Evolutionary conservation across 1,140 invertebrate species (phyloP), one percentile per base, ranked within the genome.

Genomic region (Drosophila pruinosa): DNA sequence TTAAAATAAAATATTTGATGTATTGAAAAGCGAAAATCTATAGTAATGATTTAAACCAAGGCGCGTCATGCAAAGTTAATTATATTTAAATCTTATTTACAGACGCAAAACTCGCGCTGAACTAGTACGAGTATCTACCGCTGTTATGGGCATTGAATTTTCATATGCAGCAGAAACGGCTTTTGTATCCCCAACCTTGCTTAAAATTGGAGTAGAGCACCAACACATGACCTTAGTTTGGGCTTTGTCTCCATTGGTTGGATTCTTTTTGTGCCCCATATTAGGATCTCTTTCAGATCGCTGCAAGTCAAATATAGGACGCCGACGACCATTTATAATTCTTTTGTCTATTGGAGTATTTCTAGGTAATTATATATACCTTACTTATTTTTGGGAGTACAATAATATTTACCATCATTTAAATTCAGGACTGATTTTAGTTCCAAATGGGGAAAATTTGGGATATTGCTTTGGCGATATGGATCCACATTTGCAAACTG

Each of bases 71-170:
- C 1, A 17, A 12, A 65, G 2, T 65, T 28, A 41, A 26, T 58
- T 24, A 19, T 3, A 12, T 63, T 71, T 54, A 4, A 48, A 57
- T 36, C 41, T 56, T 2, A 28, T 74, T 69, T 17, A 1, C 72
- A 96, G 97, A 89, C 93, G 93, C 61, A 99, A 99, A 92, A 95
- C 95, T 0, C 92, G 96, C 14, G 89, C 93, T 4, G 97, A 99
- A 89, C 91, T 99, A 36, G 94, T 98, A 28, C 92, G 97, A 1
- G 94, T 99, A 45, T 98, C 97, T 7, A 96, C 97, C 0, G 97
- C 97, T 0, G 98, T 99, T 0, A 98, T 98, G 95, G 98, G 98
- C 0, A 99, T 99, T 41, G 98, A 99, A 91, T 98, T 99, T 91
- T 98, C 97, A 0, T 99, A 99, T 85, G 97, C 98, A 0, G 98